phyloP scores from a whole-genome alignment of 2,113 vertebrate species.

The Hylia prasina region DNA sequence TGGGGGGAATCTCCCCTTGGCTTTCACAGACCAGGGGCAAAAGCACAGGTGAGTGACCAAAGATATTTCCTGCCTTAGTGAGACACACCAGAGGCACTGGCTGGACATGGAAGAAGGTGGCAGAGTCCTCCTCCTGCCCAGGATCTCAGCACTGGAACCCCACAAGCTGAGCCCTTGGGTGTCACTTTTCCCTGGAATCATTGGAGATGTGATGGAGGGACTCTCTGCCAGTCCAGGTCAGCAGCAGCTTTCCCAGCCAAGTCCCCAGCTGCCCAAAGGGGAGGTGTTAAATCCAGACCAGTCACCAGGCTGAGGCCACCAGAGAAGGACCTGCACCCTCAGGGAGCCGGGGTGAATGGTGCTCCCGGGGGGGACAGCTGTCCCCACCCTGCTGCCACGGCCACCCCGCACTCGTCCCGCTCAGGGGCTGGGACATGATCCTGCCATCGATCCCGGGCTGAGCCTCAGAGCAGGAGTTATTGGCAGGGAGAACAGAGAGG shows the following conservation, averaged over 20 bases:
- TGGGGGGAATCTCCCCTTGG: background rate
- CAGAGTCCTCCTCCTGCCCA: background rate
- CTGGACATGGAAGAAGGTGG: background rate
- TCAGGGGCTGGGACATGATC: background rate
- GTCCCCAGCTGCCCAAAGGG: background rate
- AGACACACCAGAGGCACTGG: background rate
- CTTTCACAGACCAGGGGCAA: background rate
- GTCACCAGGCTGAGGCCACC: background rate
- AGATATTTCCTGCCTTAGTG: background rate
- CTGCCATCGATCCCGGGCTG: background rate
- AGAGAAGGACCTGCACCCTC: background rate
- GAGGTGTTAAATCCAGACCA: background rate
- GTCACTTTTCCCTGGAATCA: background rate
- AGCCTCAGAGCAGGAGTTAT: background rate
- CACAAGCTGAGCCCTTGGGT: rapidly evolving
- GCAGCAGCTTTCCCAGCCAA: background rate
- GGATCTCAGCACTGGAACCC: background rate
- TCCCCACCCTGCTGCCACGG: background rate
- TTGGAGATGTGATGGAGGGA: rapidly evolving
- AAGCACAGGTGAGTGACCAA: background rate
- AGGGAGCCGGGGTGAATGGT: background rate
- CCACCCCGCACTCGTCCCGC: background rate
- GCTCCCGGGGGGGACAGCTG: background rate
- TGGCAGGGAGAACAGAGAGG: constrained; percentile 20
- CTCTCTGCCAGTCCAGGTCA: background rate